Percentiles rank a stretch among this genome's conserved stretches.
These are phyloP conservation scores for Glaucidium brasilianum DNA, from an alignment of 2,113 vertebrate species.

Conservation along the genomic window DNA sequence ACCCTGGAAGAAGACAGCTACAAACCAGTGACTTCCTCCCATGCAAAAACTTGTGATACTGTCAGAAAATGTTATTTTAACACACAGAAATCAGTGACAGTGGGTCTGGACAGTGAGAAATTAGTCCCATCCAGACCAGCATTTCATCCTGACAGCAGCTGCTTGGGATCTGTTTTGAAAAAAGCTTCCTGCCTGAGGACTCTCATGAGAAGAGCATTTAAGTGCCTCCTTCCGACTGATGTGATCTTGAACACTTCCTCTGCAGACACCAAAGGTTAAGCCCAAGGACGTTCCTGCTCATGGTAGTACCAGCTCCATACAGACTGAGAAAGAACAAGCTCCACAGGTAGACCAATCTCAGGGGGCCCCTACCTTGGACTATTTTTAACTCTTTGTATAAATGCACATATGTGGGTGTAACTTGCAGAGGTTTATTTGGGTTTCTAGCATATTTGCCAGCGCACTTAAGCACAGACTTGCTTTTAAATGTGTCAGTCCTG, in stretches of 20 bases:
- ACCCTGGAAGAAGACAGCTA: not conserved
- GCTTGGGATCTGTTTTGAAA: not conserved
- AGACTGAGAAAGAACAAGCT: not conserved
- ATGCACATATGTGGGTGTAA: not conserved
- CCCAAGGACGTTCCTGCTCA: accelerated
- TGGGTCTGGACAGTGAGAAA: not conserved
- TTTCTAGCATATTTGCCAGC: not conserved
- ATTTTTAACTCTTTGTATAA: not conserved
- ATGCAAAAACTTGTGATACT: not conserved
- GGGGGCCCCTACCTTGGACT: not conserved
- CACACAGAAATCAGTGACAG: not conserved
- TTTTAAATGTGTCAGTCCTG: not conserved
- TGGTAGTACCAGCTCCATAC: not conserved
- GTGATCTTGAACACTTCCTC: accelerated
- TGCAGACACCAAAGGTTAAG: not conserved
- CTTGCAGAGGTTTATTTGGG: not conserved
- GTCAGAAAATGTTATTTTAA: not conserved
- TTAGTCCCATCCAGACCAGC: not conserved
- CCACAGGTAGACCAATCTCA: not conserved
- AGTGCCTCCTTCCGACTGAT: not conserved
- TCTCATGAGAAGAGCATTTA: not conserved
- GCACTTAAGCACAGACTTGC: not conserved
- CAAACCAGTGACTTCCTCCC: not conserved
- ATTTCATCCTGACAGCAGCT: not conserved
- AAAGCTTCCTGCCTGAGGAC: not conserved